A percentile compares a stretch with the other conserved stretches of the same genome.
Conservation (phyloP, 2,113 vertebrate species). For the Ginglymostoma cirratum region DNA sequence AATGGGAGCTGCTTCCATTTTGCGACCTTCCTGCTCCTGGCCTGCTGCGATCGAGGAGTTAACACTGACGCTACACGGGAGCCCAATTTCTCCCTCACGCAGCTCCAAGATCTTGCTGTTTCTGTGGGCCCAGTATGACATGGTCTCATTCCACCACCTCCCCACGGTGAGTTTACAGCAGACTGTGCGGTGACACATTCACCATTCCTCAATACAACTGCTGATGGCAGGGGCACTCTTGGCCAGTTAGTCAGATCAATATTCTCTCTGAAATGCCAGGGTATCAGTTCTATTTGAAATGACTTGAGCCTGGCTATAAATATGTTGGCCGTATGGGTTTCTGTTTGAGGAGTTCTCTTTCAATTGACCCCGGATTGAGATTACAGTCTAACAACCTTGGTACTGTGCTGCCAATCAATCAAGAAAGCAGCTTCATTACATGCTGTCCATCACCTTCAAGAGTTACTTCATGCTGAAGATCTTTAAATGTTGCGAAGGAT, state of each 20-base stretch:
- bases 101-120: neutral
- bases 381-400: slow-evolving; percentile 20
- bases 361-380: slow-evolving; percentile 10
- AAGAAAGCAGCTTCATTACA: neutral
- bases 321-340: slow-evolving; percentile 6
- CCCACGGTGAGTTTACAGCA: neutral
- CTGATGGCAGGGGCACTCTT: neutral
- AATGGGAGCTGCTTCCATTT: neutral
- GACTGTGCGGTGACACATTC: neutral
- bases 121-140: neutral
- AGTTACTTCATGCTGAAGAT: neutral
- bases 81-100: neutral
- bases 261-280: slow-evolving; percentile 6
- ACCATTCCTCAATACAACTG: neutral
- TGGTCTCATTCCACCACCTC: neutral
- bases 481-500: neutral
- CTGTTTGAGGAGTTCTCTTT: slow-evolving; percentile 7
- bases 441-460: neutral
- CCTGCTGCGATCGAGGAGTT: neutral
- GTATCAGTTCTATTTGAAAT: neutral
- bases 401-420: neutral
- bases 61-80: neutral
- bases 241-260: neutral
- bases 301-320: neutral
- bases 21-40: neutral